A percentile compares a stretch with the other conserved stretches of the same genome.
phyloP scores from a whole-genome alignment of 2,797 vertebrate genomes.

The Xerus rutilus region DNA sequence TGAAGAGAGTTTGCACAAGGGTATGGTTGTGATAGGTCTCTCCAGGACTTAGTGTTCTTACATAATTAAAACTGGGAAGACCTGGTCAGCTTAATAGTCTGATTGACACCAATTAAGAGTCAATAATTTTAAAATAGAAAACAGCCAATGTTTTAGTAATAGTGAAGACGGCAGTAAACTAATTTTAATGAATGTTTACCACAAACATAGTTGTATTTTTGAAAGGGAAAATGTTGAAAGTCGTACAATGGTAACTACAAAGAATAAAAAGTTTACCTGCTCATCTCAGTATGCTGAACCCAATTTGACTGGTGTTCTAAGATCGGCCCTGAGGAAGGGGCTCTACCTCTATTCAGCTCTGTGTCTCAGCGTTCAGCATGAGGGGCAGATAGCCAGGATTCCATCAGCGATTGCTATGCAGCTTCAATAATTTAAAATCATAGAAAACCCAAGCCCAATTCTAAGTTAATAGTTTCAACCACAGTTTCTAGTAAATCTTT shows the following conservation, averaged over 20 bases:
- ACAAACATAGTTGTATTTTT: neutral
- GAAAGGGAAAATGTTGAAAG: neutral
- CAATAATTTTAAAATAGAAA: slow-evolving; percentile 10
- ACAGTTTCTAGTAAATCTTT: slow-evolving; percentile 40
- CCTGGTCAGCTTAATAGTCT: neutral
- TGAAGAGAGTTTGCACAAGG: neutral
- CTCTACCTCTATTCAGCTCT: neutral
- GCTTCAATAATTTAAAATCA: neutral
- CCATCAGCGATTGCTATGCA: neutral
- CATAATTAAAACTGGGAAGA: slow-evolving; percentile 43
- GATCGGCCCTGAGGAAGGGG: neutral
- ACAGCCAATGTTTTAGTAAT: neutral
- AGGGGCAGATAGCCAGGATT: neutral
- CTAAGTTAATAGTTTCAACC: neutral
- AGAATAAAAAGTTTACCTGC: neutral
- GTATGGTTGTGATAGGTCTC: neutral
- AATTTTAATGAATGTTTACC: neutral
- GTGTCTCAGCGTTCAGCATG: neutral
- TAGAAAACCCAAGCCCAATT: neutral
- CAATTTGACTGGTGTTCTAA: neutral
- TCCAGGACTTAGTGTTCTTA: neutral
- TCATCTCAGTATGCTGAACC: neutral
- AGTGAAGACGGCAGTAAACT: neutral
- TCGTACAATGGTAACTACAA: neutral
- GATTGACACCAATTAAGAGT: neutral